Conservation (phyloP, 2,888 invertebrate genomes). For the Anoplius nigerrimus region DNA sequence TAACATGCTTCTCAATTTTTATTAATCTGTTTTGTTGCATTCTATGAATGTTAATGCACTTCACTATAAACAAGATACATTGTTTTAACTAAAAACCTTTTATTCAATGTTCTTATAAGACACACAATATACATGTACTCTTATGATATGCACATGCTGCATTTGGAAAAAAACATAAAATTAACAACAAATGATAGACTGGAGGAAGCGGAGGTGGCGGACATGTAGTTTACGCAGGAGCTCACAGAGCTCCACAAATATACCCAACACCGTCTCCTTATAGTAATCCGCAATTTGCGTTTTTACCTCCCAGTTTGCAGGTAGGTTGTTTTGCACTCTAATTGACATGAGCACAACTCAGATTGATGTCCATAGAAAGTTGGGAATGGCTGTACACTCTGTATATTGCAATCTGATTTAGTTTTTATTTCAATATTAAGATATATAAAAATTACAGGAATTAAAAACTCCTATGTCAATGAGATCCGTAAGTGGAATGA, state of each 20-base stretch:
- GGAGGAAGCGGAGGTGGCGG: slow-evolving; percentile 69
- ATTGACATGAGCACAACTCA: not conserved
- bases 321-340: slow-evolving; percentile 44
- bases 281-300: slow-evolving; percentile 74
- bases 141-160: slow-evolving; percentile 67
- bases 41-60: not conserved
- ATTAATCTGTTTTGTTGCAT: slow-evolving; percentile 3
- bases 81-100: slow-evolving; percentile 14
- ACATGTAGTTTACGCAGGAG: slow-evolving; percentile 70
- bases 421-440: not conserved
- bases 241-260: slow-evolving; percentile 73
- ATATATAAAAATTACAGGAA: slow-evolving; percentile 60
- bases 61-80: slow-evolving; percentile 21
- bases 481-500: slow-evolving; percentile 69
- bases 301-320: slow-evolving; percentile 73
- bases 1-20: not conserved
- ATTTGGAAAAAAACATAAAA: slow-evolving; percentile 65
- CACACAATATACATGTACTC: slow-evolving; percentile 22
- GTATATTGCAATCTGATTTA: not conserved
- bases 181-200: slow-evolving; percentile 62
- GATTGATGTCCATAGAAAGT: slow-evolving; percentile 5
- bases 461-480: slow-evolving; percentile 71
- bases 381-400: slow-evolving; percentile 6
- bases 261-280: slow-evolving; percentile 73
- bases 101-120: slow-evolving; percentile 19